These are phyloP conservation scores for Nasonia vitripennis DNA, from an alignment of 1,140 invertebrate genomes.

Conservation along the genomic window DNA sequence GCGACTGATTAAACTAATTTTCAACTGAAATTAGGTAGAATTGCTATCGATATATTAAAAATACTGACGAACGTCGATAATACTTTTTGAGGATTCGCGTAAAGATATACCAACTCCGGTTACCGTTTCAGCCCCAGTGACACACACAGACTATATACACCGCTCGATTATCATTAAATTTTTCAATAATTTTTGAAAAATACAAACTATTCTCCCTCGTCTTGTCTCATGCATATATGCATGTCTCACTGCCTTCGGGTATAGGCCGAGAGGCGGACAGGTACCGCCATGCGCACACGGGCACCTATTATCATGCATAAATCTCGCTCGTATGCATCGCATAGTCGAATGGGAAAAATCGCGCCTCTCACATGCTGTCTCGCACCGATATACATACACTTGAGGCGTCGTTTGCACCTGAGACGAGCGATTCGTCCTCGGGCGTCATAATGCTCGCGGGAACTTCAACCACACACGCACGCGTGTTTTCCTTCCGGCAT, in stretches of 20 bases:
- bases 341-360: background rate
- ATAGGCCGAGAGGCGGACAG: conserved; percentile 35
- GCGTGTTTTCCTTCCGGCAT: conserved; percentile 7
- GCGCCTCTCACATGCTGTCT: background rate
- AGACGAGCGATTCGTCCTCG: background rate
- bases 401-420: background rate
- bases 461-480: background rate
- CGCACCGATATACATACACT: background rate
- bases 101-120: too few species aligned
- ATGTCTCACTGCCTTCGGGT: conserved; percentile 17
- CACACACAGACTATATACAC: background rate
- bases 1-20: too few species aligned
- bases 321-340: background rate
- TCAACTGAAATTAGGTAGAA: too few species aligned
- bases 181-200: background rate
- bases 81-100: too few species aligned
- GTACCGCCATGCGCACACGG: background rate
- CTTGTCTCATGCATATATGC: conserved; percentile 7
- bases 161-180: background rate
- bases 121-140: too few species aligned
- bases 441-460: background rate
- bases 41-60: too few species aligned
- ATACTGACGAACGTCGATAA: too few species aligned
- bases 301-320: conserved; percentile 4
- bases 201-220: background rate